Base-by-base conservation (phyloP, 2,888 invertebrate genomes). In the Xylota segnis region DNA sequence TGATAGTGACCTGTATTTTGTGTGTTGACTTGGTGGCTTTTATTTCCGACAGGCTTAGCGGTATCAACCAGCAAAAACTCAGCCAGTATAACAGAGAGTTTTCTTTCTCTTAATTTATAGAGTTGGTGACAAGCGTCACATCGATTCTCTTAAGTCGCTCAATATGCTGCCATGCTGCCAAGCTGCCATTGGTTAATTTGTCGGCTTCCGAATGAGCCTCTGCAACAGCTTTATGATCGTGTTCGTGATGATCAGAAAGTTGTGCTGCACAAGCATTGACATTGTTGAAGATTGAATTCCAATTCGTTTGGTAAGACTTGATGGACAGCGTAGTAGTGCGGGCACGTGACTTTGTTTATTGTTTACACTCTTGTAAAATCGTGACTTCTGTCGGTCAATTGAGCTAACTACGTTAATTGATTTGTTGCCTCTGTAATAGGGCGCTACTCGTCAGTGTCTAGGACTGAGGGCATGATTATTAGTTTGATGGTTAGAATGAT, bases 281-380 rank as follows among this genome's bases (percentile, higher is more conserved):
- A 6, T 6, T 18, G 18, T 29, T n/a, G 29, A 29, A 23, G n/a
- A 27, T 52, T 52, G n/a, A 59, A 18, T 18, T 58, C 23, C 34
- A 9, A 58, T 52, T 12, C 5, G 27, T 5, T 27, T 52, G n/a
- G 3, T 5, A 52, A 23, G 23, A 6, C 54, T 14, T 9, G 37
- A 27, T 43, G 3, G 10, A 61, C 9, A 10, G 10, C 10, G 0
- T 29, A 29, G 0, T 29, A 29, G 16, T 37, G 10, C n/a, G 0
- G 58, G 71, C 76, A 83, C 76, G 83, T 76, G 83, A 83, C 65
- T 71, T 47, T 82, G 70, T 75, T n/a, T 71, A 66, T 83, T 76
- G 83, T 76, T 83, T 83, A 76, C 65, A 37, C 43, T n/a, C n/a
- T 71, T 63, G 18, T 27, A 43, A 54, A 18, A 23, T 59, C 40